A percentile compares a stretch with the other conserved stretches of the same genome.
phyloP scores from a whole-genome alignment of 2,113 vertebrate species.

The Pithys albifrons region DNA sequence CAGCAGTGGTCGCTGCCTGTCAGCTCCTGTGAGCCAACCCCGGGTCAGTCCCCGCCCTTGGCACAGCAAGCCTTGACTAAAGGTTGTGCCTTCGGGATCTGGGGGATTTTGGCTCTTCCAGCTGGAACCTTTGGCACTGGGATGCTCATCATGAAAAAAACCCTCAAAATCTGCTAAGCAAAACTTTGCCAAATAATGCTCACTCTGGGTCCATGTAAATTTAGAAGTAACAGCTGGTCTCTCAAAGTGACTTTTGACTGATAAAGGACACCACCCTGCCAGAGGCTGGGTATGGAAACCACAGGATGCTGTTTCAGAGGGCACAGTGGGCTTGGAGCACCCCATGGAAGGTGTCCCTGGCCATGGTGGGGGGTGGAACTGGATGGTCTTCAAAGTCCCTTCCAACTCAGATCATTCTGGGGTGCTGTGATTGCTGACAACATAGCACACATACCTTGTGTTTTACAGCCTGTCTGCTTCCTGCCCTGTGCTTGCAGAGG shows the following conservation, averaged over 20 bases:
- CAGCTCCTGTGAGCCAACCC: not conserved
- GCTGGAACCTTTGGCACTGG: not conserved
- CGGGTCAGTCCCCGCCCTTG: not conserved
- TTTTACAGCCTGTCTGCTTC: not conserved
- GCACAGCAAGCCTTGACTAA: not conserved
- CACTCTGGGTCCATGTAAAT: accelerated
- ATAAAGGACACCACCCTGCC: not conserved
- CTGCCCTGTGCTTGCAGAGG: not conserved
- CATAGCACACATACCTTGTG: not conserved
- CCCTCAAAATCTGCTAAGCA: not conserved
- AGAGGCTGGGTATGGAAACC: accelerated
- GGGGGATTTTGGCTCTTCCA: constrained; percentile 39
- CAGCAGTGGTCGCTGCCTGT: not conserved
- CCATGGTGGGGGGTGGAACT: not conserved
- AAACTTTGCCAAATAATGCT: not conserved
- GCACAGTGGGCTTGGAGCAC: not conserved
- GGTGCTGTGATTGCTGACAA: not conserved
- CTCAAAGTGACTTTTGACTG: not conserved
- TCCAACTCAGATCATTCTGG: not conserved
- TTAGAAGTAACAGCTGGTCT: not conserved
- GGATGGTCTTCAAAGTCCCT: not conserved
- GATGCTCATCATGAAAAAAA: not conserved
- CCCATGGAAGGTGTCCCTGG: not conserved
- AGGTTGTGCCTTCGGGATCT: not conserved
- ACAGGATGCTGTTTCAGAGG: accelerated